Base-by-base conservation (phyloP, 2,113 vertebrate species). In the Crotophaga sulcirostris region DNA sequence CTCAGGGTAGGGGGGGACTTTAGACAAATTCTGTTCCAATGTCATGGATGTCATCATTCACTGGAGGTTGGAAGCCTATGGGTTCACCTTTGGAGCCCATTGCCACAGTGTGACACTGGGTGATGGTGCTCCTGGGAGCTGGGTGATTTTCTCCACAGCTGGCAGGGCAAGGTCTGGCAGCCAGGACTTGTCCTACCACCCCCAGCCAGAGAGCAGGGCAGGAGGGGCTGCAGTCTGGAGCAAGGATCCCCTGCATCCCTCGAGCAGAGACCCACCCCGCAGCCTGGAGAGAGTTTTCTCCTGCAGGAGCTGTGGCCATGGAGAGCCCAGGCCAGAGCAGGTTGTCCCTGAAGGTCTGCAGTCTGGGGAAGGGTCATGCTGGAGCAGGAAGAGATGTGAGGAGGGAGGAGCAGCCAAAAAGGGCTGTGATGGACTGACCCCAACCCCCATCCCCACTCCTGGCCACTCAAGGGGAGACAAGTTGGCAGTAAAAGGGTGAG, bases 41-140 rank as follows among this genome's bases (percentile, higher is more conserved):
- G 16, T 16, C 19, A n/a, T 0, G 1, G 8, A 33, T 38, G 4
- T n/a, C 3, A 1, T 64, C 29, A 23, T 20, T 34, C 40, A 11
- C 5, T n/a, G 40, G 15, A 6, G 19, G 17, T 34, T 63, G 16
- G 19, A 34, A 59, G 16, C 13, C 6, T 1, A 33, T 17, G 42
- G 19, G 10, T 25, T 63, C 40, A 23, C 6, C 34, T 20, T 17
- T 31, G 20, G 34, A 21, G 10, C 31, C 31, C 16, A 7, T 17
- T 14, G 28, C 33, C 29, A 23, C 11, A 18, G 28, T 38, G 11
- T 7, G 28, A 16, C 34, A 42, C 16, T 10, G 10, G 62, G 31
- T 6, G 21, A 42, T 6, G 34, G 19, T 0, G 2, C 4, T 21
- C 17, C 26, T 5, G 14, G 10, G 45, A 23, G 10, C 13, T 21